phyloP scores from a whole-genome alignment of 2,888 invertebrate genomes.

The Drosophila rubida region DNA sequence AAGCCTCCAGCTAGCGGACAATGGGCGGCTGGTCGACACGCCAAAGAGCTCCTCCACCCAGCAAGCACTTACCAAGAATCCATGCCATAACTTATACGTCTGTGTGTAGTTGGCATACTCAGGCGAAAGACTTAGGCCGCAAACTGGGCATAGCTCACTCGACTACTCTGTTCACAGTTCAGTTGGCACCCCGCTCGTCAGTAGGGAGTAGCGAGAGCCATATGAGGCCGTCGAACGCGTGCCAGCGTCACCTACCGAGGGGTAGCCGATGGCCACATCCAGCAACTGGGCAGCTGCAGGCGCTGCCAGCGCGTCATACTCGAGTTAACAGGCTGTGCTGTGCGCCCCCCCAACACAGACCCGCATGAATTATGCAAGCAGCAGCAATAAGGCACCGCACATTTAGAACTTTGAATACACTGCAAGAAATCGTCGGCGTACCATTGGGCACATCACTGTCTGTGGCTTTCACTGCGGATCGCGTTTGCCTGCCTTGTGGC shows the following conservation, averaged over 20 bases:
- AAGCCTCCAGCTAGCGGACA: slow-evolving; percentile 20
- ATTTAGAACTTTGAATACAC: slow-evolving; percentile 31
- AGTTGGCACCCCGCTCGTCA: slow-evolving; percentile 55
- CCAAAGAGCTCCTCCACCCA: neutral
- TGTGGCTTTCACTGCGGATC: neutral
- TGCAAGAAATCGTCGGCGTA: slow-evolving; percentile 6
- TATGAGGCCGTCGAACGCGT: slow-evolving; percentile 59
- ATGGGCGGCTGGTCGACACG: slow-evolving; percentile 44
- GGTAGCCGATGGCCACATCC: slow-evolving; percentile 14
- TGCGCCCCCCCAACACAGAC: slow-evolving; percentile 2
- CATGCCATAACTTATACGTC: slow-evolving; percentile 32
- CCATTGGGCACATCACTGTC: neutral
- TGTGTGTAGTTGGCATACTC: neutral
- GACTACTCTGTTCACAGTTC: slow-evolving; percentile 64
- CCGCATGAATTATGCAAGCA: slow-evolving; percentile 56
- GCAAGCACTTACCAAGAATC: slow-evolving; percentile 43
- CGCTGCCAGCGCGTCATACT: slow-evolving; percentile 69
- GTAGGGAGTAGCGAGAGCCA: neutral
- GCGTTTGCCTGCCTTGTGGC: neutral
- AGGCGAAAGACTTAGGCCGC: slow-evolving; percentile 56
- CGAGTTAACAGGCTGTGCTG: slow-evolving; percentile 66
- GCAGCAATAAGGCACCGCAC: slow-evolving; percentile 61
- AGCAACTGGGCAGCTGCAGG: slow-evolving; percentile 70
- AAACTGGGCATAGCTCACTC: slow-evolving; percentile 57
- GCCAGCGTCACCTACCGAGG: slow-evolving; percentile 63